Percentiles rank a stretch among this genome's conserved stretches.
Evolutionary conservation across 1,140 invertebrate genomes (phyloP).

Genomic region (Cylas formicarius): DNA sequence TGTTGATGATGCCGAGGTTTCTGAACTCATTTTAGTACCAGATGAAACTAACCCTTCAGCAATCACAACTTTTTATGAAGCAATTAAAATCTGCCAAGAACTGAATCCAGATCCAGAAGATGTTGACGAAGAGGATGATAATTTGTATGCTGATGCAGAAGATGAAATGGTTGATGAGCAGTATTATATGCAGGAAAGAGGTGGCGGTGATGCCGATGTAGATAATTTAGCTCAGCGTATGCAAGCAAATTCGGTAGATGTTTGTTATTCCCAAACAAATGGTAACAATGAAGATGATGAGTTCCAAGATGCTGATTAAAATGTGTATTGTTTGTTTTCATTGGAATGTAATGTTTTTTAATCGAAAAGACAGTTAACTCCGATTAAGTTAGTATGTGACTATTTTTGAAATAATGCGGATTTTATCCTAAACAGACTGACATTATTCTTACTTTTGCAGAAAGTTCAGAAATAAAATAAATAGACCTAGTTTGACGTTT

Average conservation of each 20-base stretch:
- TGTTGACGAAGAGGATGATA: slow-evolving; percentile 36
- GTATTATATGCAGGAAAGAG: slow-evolving; percentile 24
- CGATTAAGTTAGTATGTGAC: too few species aligned
- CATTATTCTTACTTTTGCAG: too few species aligned
- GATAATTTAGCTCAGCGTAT: slow-evolving; percentile 29
- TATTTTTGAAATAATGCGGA: too few species aligned
- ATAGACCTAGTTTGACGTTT: too few species aligned
- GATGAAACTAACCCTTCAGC: slow-evolving; percentile 46
- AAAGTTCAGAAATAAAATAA: too few species aligned
- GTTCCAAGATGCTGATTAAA: slow-evolving; percentile 40
- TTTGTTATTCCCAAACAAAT: slow-evolving; percentile 20
- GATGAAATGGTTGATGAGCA: slow-evolving; percentile 31
- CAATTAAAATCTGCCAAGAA: slow-evolving; percentile 60
- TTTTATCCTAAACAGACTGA: too few species aligned
- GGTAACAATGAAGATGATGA: slow-evolving; percentile 33
- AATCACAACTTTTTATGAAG: slow-evolving; percentile 58
- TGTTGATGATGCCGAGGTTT: slow-evolving; percentile 45
- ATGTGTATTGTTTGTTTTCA: slow-evolving; percentile 9
- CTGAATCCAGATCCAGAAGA: slow-evolving; percentile 40
- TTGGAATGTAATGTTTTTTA: too few species aligned
- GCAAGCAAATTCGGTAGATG: slow-evolving; percentile 26
- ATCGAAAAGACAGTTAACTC: too few species aligned
- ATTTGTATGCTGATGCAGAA: slow-evolving; percentile 34
- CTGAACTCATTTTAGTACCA: slow-evolving; percentile 64
- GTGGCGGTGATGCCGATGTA: slow-evolving; percentile 33